Base-by-base conservation (phyloP, 2,797 vertebrate genomes). In the Garrulus glandarius region DNA sequence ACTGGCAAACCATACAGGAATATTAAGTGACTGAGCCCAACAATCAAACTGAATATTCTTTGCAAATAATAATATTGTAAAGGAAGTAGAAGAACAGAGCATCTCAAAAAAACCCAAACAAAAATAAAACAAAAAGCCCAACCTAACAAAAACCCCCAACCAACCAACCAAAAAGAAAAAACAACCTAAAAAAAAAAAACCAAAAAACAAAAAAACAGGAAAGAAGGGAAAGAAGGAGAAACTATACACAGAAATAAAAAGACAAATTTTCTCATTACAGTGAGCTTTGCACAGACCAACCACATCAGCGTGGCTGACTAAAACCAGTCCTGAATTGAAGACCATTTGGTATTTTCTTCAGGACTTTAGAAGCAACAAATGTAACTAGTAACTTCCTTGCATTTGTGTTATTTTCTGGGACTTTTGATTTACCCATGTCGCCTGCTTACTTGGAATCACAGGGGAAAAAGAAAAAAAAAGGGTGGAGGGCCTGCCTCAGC, bases 391-490 rank as follows among this genome's bases (percentile, higher is more conserved):
- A n/a, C 34, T 61, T 84, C 65, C 22, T 56, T 65, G 18, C 9
- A 44, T 52, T 56, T 82, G 17, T 78, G 27, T 37, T 69, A 11
- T 81, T 84, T 75, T 30, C 32, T 78, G 39, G 18, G 37, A 57
- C 18, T 47, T 82, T 23, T 52, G 15, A 27, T 87, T 74, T 70
- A 57, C 20, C 17, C 5, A 7, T 20, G 8, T 26, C 17, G 36
- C 84, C 52, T 65, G 18, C 22, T 39, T 57, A 24, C 41, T 69
- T 52, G 37, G 24, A 81, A 65, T 69, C 23, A 53, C 7, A 57
- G 10, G 2, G 8, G 0, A 2, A 26, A 64, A 37, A 11, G 19
- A 10, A 27, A 43, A 37, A 41, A 49, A 46, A 15, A 3, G 5
- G 15, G 7, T 29, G 29, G 12, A 32, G 37, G 11, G 4, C 9